Base-by-base conservation (phyloP, 2,888 invertebrate genomes). In the Trachelus tabidus region DNA sequence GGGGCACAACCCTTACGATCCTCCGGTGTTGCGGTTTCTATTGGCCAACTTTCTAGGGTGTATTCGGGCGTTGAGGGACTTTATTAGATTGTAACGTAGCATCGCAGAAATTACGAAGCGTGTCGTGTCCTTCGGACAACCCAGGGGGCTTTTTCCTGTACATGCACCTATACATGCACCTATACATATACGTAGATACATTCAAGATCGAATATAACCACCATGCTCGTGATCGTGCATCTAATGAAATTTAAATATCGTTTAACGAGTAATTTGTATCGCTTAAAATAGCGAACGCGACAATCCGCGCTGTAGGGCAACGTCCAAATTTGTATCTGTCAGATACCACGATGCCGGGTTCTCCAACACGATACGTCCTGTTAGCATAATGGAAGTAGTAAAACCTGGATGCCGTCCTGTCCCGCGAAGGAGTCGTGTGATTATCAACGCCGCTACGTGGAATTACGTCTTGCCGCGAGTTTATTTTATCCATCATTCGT, bases 401-500 rank as follows among this genome's bases (percentile, higher is more conserved):
- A 56, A 75, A 75, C 56, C 40, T 23, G 23, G 56, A 56, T 6
- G 23, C 2, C 56, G 56, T 23, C 9, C 56, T 56, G 56, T 23
- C 56, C 23, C 56, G 56, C 56, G 23, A 56, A 56, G 23, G 23
- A 56, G 9, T 56, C 56, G 56, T 56, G 56, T 23, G 9, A 80
- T 80, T 81, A 82, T 83, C 81, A 81, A 79, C 75, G 76, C 69
- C 69, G 34, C 79, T 73, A 56, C 75, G 79, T 83, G 80, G 69
- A 75, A 84, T 84, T 82, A 83, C 79, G 74, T 56, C 69, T 75
- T 80, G 81, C 80, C 84, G 84, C 81, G 78, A 79, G 78, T 82
- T 79, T 82, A 80, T 82, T 84, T 84, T 81, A 78, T 80, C 79
- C 79, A 81, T 84, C 84, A 82, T 81, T 82, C 73, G 82, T 82